Base-by-base conservation (phyloP, 1,140 invertebrate genomes). In the Platyscapa corneri region DNA sequence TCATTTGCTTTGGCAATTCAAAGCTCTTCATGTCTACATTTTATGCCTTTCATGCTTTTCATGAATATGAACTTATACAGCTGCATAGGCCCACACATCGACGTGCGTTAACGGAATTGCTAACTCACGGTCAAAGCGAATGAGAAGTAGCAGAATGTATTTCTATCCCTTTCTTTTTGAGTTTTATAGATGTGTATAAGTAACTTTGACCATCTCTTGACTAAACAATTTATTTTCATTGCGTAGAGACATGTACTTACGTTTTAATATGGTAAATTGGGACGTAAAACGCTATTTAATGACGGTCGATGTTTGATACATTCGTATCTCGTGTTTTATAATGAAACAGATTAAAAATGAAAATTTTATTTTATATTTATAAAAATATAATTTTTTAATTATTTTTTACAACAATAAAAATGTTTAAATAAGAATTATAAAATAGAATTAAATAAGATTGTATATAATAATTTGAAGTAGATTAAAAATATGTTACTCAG, bases 191-290 rank as follows among this genome's bases (percentile, higher is more conserved):
- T 83, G 60, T 46, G 74, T 76, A 60, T 64, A 39, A 83, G 23
- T 27, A 75, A 83, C 34, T 75, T 76, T 60, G 53, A 64, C 53
- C 82, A 67, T 34, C 60, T 83, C 74, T 49, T 53, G 53, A 37
- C 74, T 49, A 78, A 74, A 49, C 82, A 84, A 84, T 84, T 84
- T 77, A 84, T 64, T 67, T 78, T 64, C 74, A 67, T 84, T 82
- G 46, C 39, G 67, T 64, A 18, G 56, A 72, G n/a, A 12, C 37
- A 67, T 72, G 23, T 64, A 46, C 82, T 42, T 34, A 34, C 42
- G 32, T 18, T 78, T 84, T 10, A 70, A 60, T n/a, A 84, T 76
- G 60, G 56, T 65, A 67, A 84, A 84, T 84, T 78, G 32, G 74
- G 46, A 77, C 60, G 32, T 42, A 60, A 77, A 77, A 77, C 75